Conservation (phyloP, 2,888 invertebrate species). For the Oegoconia quadripuncta region DNA sequence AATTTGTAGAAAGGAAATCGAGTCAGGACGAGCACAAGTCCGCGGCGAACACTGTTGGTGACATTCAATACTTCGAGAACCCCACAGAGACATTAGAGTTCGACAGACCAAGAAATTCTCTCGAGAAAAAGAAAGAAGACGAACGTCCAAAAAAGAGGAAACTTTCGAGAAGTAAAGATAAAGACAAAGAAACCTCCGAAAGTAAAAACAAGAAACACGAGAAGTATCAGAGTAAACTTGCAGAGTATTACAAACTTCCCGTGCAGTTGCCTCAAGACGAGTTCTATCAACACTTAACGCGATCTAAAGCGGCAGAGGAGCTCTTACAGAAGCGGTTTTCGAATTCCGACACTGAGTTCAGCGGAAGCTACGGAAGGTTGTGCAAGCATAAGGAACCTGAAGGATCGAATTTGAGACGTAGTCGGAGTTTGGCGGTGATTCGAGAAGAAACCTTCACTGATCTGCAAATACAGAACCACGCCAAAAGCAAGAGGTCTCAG, state of each 20-base stretch:
- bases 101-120: conserved; percentile 60
- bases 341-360: conserved; percentile 70
- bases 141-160: conserved; percentile 71
- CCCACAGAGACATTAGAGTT: conserved; percentile 73
- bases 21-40: conserved; percentile 73
- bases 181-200: conserved; percentile 38
- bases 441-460: conserved; percentile 87
- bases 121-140: conserved; percentile 64
- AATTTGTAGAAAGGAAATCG: conserved; percentile 75
- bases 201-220: conserved; percentile 67
- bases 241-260: conserved; percentile 70
- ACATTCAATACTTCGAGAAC: conserved; percentile 75
- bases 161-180: conserved; percentile 57
- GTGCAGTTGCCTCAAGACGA: conserved; percentile 72
- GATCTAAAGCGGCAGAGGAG: conserved; percentile 69
- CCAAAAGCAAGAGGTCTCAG: conserved; percentile 84
- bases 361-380: conserved; percentile 69
- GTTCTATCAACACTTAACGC: conserved; percentile 70
- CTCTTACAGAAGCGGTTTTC: conserved; percentile 65
- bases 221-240: conserved; percentile 71
- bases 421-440: conserved; percentile 87
- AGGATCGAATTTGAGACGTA: conserved; percentile 80
- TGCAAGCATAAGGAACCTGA: conserved; percentile 73
- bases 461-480: conserved; percentile 81
- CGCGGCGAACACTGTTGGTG: conserved; percentile 68